phyloP scores from a whole-genome alignment of 2,113 vertebrate species.

The Setophaga petechia region DNA sequence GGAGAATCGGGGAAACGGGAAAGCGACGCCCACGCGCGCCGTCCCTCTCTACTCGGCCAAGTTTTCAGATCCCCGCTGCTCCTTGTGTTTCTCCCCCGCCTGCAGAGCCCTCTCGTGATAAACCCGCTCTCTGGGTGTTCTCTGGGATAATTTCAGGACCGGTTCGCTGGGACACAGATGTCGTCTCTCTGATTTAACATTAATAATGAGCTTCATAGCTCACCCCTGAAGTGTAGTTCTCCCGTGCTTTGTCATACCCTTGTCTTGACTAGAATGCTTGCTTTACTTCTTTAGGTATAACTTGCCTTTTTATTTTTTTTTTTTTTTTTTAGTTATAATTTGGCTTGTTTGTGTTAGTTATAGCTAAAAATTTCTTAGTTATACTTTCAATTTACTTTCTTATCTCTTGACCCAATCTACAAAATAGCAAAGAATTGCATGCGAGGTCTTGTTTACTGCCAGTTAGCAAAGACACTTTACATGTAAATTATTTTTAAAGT shows the following conservation, averaged over 20 bases:
- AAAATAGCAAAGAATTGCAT: background rate
- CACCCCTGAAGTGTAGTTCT: background rate
- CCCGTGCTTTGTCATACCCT: background rate
- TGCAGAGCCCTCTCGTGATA: background rate
- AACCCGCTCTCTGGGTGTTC: background rate
- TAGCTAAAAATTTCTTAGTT: background rate
- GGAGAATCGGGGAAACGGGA: background rate
- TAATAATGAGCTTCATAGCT: background rate
- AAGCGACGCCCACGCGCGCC: background rate
- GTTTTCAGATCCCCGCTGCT: background rate
- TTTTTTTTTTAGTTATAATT: too few species aligned
- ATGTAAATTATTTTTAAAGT: background rate
- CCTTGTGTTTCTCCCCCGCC: rapidly evolving
- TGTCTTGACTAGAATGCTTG: background rate
- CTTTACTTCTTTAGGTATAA: background rate
- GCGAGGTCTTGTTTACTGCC: background rate
- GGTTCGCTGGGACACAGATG: background rate
- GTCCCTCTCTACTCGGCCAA: background rate
- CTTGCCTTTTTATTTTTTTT: background rate
- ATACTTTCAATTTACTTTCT: background rate
- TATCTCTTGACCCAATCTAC: background rate
- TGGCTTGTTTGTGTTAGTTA: background rate
- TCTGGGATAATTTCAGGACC: background rate
- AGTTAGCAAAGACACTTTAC: background rate
- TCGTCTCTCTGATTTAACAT: background rate